Evolutionary conservation across 2,113 vertebrate genomes (phyloP).

Genomic region (Copsychus sechellarum): DNA sequence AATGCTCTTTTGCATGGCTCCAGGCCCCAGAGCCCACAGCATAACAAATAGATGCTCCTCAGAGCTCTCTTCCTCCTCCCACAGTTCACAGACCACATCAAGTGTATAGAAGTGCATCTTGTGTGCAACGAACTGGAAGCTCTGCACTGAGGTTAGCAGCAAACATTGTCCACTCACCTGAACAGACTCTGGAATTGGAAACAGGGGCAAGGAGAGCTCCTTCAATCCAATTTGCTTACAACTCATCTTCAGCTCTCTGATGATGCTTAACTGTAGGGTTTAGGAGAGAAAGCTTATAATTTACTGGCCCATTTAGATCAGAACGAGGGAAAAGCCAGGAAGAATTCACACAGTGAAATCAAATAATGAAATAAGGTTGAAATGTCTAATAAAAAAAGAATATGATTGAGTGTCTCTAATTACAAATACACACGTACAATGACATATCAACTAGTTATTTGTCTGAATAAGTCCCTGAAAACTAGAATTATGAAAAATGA

Average conservation of each 20-base stretch:
- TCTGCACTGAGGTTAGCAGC: slow-evolving; percentile 17
- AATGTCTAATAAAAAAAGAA: neutral
- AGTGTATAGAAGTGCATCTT: neutral
- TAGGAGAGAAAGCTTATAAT: neutral
- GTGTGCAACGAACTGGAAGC: slow-evolving; percentile 7
- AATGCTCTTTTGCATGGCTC: neutral
- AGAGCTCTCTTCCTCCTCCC: neutral
- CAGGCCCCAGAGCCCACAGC: neutral
- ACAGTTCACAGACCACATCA: neutral
- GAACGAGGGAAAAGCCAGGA: neutral
- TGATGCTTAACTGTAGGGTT: neutral
- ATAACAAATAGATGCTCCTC: neutral
- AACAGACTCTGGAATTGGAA: neutral
- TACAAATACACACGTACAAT: neutral
- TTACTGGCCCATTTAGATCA: neutral
- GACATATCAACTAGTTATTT: neutral
- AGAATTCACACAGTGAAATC: neutral
- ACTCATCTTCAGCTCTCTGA: neutral
- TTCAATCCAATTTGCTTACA: neutral
- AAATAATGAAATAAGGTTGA: neutral
- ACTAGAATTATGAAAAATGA: neutral
- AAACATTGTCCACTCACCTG: slow-evolving; percentile 14
- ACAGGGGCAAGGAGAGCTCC: neutral
- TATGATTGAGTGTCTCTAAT: neutral
- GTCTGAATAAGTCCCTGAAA: neutral